Percentiles rank a stretch among this genome's conserved stretches.
Conservation (phyloP, 2,113 vertebrate genomes). For the Uropsilus gracilis region DNA sequence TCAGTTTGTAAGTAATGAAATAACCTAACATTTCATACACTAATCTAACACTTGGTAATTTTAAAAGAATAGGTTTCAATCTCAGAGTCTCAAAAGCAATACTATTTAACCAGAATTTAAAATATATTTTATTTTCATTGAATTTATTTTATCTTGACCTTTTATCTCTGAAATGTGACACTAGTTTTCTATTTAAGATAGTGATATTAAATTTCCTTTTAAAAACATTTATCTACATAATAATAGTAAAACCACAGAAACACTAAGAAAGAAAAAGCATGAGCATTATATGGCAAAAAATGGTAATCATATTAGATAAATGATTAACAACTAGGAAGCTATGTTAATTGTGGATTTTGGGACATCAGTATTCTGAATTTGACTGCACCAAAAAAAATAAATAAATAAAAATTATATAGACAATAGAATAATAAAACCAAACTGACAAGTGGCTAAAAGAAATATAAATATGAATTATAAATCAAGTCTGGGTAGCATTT, state of each 20-base stretch:
- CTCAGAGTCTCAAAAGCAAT: neutral
- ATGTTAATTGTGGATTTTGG: slow-evolving; percentile 28
- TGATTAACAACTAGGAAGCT: neutral
- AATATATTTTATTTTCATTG: neutral
- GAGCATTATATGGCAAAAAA: neutral
- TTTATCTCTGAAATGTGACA: slow-evolving; percentile 13
- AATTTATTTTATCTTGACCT: slow-evolving; percentile 30
- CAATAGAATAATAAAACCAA: neutral
- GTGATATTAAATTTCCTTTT: neutral
- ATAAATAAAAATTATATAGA: neutral
- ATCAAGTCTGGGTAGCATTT: neutral
- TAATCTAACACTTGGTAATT: neutral
- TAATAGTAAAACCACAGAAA: neutral
- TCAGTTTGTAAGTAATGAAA: neutral
- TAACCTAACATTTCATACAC: neutral
- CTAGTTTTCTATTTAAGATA: slow-evolving; percentile 1
- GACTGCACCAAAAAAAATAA: neutral
- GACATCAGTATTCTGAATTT: neutral
- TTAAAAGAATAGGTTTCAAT: neutral
- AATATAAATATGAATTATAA: neutral
- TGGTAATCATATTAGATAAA: neutral
- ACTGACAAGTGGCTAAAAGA: neutral
- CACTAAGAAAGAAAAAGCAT: neutral
- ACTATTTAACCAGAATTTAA: slow-evolving; percentile 1
- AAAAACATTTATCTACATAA: neutral